phyloP scores from a whole-genome alignment of 2,113 vertebrate genomes.

The Coryphaenoides rupestris region DNA sequence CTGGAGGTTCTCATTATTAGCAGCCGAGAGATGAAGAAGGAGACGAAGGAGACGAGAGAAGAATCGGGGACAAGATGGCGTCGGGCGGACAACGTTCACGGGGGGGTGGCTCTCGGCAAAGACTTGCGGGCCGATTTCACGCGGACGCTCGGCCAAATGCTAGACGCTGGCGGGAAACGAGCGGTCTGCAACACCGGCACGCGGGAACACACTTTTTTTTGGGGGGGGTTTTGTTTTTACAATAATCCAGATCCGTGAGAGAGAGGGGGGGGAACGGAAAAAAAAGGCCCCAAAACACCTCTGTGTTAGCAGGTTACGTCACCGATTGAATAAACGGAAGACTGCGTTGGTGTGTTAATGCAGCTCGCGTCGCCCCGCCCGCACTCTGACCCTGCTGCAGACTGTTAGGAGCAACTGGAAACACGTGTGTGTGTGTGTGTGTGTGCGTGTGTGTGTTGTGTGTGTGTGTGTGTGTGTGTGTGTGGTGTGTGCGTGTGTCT shows the following conservation, averaged over 20 bases:
- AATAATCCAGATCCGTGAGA: slow-evolving; percentile 42
- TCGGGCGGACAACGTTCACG: too few species aligned
- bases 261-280: too few species aligned
- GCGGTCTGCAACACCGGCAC: slow-evolving; percentile 27
- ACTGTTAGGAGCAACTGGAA: slow-evolving; percentile 13
- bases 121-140: slow-evolving; percentile 26
- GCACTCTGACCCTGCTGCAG: slow-evolving; percentile 9
- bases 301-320: slow-evolving; percentile 36
- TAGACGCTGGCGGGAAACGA: slow-evolving; percentile 42
- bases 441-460: background rate
- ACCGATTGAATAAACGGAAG: slow-evolving; percentile 25
- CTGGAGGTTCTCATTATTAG: slow-evolving; percentile 37
- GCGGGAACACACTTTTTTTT: slow-evolving; percentile 53
- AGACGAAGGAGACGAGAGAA: slow-evolving; percentile 29
- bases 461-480: too few species aligned
- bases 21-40: slow-evolving; percentile 21
- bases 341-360: slow-evolving; percentile 19
- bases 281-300: slow-evolving; percentile 20
- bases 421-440: background rate
- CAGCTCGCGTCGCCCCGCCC: slow-evolving; percentile 8
- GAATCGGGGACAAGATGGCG: too few species aligned
- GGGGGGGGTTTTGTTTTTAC: too few species aligned
- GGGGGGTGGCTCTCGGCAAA: too few species aligned
- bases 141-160: slow-evolving; percentile 48
- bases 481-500: too few species aligned